phyloP scores from a whole-genome alignment of 2,797 vertebrate genomes.

The Melanogrammus aeglefinus region DNA sequence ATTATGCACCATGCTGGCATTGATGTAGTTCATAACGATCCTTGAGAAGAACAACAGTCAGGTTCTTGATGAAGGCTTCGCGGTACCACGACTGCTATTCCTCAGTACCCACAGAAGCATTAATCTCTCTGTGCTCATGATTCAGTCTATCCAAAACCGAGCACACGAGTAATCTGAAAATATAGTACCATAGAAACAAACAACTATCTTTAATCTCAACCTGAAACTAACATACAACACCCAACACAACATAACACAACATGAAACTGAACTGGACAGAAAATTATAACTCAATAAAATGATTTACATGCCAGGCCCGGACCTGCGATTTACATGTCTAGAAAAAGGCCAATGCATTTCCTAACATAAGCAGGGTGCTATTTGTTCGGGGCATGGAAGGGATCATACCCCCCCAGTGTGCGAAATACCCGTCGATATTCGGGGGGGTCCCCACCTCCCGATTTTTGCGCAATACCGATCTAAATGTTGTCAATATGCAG shows the following conservation, averaged over 20 bases:
- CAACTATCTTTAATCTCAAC: not conserved
- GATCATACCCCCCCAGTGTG: too few species aligned
- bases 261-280: not conserved
- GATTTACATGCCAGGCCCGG: too few species aligned
- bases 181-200: not conserved
- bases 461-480: too few species aligned
- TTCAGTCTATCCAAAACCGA: not conserved
- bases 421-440: too few species aligned
- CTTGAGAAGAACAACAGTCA: slow-evolving; percentile 45
- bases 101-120: slow-evolving; percentile 34
- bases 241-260: too few species aligned
- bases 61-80: slow-evolving; percentile 40
- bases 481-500: too few species aligned
- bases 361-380: too few species aligned
- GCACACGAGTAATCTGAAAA: not conserved
- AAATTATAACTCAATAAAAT: not conserved
- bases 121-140: slow-evolving; percentile 30
- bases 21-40: slow-evolving; percentile 58
- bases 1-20: slow-evolving; percentile 50
- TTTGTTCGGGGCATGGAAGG: too few species aligned
- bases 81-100: not conserved
- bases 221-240: not conserved
- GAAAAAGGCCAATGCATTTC: not conserved
- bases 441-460: too few species aligned
- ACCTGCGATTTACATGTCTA: not conserved